Evolutionary conservation across 2,113 vertebrate species (phyloP).

Genomic region (Mus pahari): DNA sequence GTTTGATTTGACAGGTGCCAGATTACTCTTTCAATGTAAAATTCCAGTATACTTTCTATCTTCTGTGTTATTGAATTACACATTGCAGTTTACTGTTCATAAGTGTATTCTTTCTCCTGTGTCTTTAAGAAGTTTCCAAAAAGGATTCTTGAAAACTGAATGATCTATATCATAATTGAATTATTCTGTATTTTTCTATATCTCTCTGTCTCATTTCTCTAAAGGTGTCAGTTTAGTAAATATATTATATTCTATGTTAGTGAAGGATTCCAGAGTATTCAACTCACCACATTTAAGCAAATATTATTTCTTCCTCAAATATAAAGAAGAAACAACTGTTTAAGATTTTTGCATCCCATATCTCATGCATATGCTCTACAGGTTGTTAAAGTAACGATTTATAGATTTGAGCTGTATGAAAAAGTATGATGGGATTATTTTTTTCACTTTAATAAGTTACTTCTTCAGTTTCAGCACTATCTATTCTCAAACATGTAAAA

Average conservation of each 20-base stretch:
- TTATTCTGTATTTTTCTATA: neutral
- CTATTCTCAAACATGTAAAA: neutral
- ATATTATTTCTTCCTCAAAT: constrained; percentile 22
- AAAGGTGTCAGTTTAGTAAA: neutral
- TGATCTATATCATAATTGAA: neutral
- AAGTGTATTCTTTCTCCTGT: neutral
- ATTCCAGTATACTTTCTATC: no score
- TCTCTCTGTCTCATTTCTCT: neutral
- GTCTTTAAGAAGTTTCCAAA: neutral
- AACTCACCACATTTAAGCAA: neutral
- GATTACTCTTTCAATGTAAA: neutral
- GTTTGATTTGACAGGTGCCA: neutral
- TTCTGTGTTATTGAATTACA: neutral
- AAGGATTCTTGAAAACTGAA: neutral
- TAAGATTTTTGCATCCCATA: neutral
- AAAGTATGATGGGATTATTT: fast-evolving
- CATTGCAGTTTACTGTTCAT: neutral
- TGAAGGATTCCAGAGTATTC: neutral
- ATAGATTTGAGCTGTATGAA: neutral
- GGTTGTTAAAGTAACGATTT: neutral
- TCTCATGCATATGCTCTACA: neutral
- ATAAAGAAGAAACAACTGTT: neutral
- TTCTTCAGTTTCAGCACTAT: neutral
- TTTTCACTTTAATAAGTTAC: neutral
- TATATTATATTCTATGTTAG: neutral